Conservation (phyloP, 2,888 invertebrate genomes). For the Caenorhabditis uteleia region DNA sequence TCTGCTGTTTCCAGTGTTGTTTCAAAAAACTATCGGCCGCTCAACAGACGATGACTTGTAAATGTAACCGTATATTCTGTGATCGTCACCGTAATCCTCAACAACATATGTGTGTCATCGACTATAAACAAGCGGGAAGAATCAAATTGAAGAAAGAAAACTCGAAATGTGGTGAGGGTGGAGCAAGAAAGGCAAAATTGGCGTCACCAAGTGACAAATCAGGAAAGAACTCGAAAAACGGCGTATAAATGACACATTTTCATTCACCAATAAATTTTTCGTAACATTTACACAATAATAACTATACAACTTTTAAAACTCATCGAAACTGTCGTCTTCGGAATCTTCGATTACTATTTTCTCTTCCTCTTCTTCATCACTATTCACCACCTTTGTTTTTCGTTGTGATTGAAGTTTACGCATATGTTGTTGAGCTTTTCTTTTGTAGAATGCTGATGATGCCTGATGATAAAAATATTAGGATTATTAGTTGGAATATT, state of each 20-base stretch:
- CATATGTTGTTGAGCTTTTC: background rate
- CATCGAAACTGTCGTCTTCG: constrained; percentile 28
- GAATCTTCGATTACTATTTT: constrained; percentile 29
- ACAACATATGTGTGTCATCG: constrained; percentile 50
- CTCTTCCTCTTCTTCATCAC: constrained; percentile 19
- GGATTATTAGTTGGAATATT: background rate
- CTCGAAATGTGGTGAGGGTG: constrained; percentile 21
- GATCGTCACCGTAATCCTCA: constrained; percentile 45
- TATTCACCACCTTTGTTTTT: background rate
- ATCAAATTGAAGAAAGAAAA: constrained; percentile 42
- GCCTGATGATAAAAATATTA: constrained; percentile 1
- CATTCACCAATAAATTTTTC: background rate
- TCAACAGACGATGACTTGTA: constrained; percentile 51
- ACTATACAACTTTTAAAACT: constrained; percentile 9
- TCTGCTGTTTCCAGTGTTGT: constrained; percentile 34
- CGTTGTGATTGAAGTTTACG: background rate
- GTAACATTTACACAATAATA: background rate
- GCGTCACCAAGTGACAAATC: background rate
- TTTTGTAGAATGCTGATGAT: constrained; percentile 1
- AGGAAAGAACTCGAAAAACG: background rate
- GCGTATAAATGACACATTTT: background rate
- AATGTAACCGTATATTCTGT: constrained; percentile 48
- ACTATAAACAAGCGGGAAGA: constrained; percentile 54
- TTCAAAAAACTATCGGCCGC: constrained; percentile 43
- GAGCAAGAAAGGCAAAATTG: constrained; percentile 31